Evolutionary conservation across 1,140 invertebrate species (phyloP).

Genomic region (Mizuhopecten yessoensis): DNA sequence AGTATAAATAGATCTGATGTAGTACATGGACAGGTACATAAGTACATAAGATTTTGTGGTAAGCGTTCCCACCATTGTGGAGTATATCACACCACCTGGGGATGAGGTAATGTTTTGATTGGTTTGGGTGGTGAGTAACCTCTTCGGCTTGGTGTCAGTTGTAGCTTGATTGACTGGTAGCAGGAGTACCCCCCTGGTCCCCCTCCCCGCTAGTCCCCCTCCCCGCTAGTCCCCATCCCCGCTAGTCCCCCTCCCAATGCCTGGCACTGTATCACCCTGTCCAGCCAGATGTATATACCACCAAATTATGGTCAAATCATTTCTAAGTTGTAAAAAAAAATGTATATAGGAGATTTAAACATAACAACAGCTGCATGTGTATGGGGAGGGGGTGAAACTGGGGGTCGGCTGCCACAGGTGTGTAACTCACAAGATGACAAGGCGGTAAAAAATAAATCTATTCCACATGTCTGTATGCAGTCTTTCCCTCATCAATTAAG

Average conservation of each 20-base stretch:
- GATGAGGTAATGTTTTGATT: constrained; percentile 10
- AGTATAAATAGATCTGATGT: too few species aligned
- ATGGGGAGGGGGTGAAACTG: not conserved
- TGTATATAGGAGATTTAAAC: not conserved
- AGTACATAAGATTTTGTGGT: not conserved
- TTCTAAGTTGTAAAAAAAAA: constrained; percentile 4
- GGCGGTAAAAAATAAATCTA: not conserved
- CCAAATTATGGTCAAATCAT: constrained; percentile 27
- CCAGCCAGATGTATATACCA: constrained; percentile 16
- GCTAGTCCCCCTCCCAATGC: not conserved
- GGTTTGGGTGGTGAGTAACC: constrained; percentile 22
- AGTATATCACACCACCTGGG: not conserved
- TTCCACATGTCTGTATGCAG: constrained; percentile 1
- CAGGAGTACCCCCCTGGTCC: not conserved
- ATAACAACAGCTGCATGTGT: not conserved
- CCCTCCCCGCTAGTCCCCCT: not conserved
- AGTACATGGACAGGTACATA: not conserved
- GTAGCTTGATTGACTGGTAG: not conserved
- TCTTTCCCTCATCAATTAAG: constrained; percentile 30
- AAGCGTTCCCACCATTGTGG: not conserved
- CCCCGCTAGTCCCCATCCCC: not conserved
- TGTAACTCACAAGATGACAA: not conserved
- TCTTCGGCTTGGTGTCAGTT: not conserved
- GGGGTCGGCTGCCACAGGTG: not conserved
- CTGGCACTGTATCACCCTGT: not conserved